phyloP scores from a whole-genome alignment of 2,797 vertebrate genomes.

The Aphelocoma californica region DNA sequence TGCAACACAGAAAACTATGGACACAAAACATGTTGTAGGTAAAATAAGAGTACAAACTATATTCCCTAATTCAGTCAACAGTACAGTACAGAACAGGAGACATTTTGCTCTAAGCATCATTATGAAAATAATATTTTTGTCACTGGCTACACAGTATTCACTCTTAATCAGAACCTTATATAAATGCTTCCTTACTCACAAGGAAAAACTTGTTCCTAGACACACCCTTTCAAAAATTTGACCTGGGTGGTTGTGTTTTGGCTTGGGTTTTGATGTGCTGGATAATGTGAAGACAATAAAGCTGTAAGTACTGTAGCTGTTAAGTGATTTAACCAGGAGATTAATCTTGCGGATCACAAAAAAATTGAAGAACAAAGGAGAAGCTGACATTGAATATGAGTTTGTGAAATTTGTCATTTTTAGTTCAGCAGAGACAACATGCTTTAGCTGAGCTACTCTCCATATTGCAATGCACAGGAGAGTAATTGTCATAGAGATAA shows the following conservation, averaged over 20 bases:
- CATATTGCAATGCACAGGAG: conserved; percentile 43
- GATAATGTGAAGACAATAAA: not conserved
- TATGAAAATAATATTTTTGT: not conserved
- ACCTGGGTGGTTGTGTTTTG: not conserved
- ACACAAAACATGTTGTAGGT: not conserved
- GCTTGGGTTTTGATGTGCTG: not conserved
- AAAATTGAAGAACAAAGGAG: conserved; percentile 19
- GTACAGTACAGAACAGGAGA: not conserved
- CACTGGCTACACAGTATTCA: not conserved
- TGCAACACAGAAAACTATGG: not conserved
- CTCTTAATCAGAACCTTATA: not conserved
- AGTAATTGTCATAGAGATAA: conserved; percentile 32
- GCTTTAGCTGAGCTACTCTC: conserved; percentile 15
- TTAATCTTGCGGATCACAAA: not conserved
- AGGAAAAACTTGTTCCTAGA: not conserved
- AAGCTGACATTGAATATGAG: not conserved
- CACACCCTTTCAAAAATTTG: conserved; percentile 7
- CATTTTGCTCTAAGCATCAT: not conserved
- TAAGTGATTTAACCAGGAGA: not conserved
- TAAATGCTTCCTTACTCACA: not conserved
- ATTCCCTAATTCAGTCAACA: not conserved
- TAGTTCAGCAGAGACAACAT: conserved; percentile 29
- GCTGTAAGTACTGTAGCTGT: not conserved
- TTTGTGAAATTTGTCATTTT: conserved; percentile 48
- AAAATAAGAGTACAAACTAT: not conserved